These are phyloP conservation scores for Tragopan temminckii DNA, from an alignment of 2,797 vertebrate genomes.

Conservation along the genomic window DNA sequence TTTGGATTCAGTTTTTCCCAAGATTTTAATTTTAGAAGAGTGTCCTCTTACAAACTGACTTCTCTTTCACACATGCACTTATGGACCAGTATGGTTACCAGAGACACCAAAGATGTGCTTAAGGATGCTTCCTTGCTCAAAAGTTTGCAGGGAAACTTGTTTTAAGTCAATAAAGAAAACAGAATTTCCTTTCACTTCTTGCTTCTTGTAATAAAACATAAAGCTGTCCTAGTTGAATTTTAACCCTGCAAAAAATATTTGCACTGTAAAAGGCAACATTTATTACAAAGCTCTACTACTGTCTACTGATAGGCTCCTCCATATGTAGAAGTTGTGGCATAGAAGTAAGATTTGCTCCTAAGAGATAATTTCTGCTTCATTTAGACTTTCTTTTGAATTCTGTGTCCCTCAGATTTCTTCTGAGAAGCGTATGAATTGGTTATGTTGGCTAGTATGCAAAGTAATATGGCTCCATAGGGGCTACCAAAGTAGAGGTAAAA, in stretches of 20 bases:
- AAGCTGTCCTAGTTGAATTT: not conserved
- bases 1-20: not conserved
- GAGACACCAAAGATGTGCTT: not conserved
- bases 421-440: not conserved
- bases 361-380: not conserved
- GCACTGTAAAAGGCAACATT: not conserved
- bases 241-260: not conserved
- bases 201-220: not conserved
- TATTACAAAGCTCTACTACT: not conserved
- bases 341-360: not conserved
- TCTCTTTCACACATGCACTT: not conserved
- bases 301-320: not conserved
- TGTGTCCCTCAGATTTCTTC: not conserved
- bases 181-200: not conserved
- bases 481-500: not conserved
- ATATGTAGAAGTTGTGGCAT: not conserved
- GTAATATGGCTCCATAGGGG: not conserved
- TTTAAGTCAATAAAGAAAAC: not conserved
- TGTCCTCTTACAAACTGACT: not conserved
- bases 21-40: not conserved
- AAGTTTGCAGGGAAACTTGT: not conserved
- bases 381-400: not conserved
- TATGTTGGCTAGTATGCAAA: not conserved
- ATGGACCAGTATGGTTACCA: not conserved
- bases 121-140: not conserved